These are phyloP conservation scores for Hycleus phaleratus DNA, from an alignment of 1,140 invertebrate species.

Conservation along the genomic window DNA sequence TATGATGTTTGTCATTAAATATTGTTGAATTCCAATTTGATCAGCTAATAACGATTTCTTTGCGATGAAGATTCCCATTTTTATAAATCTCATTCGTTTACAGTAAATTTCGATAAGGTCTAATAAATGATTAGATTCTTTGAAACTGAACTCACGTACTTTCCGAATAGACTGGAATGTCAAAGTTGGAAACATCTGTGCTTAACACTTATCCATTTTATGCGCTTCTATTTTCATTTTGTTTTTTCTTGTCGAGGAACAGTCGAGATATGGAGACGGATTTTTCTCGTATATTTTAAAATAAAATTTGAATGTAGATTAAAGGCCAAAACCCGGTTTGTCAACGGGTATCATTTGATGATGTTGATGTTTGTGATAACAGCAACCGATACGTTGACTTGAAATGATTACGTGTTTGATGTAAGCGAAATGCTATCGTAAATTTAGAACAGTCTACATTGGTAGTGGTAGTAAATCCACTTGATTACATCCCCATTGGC, in stretches of 20 bases:
- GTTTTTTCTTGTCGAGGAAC: background rate
- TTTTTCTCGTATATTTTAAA: background rate
- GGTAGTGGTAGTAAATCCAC: background rate
- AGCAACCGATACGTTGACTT: background rate
- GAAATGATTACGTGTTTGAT: constrained; percentile 13
- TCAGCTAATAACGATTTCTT: too few relatives aligned
- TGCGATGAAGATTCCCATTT: too few relatives aligned
- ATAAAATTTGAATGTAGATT: background rate
- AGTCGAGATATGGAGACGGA: background rate
- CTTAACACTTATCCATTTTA: background rate
- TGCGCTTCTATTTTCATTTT: background rate
- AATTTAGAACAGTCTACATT: constrained; percentile 8
- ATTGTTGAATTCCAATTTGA: too few relatives aligned
- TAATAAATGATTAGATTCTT: background rate
- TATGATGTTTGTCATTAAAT: too few relatives aligned
- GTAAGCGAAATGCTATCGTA: constrained; percentile 7
- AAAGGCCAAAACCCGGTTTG: background rate
- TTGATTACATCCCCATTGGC: constrained; percentile 3
- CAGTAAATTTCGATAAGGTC: too few relatives aligned
- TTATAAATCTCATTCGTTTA: too few relatives aligned
- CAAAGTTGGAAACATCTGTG: constrained; percentile 14
- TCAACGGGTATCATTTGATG: background rate
- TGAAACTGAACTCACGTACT: constrained; percentile 7
- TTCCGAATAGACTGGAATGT: constrained; percentile 12
- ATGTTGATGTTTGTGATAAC: background rate